A percentile compares a stretch with the other conserved stretches of the same genome.
phyloP scores from a whole-genome alignment of 2,797 vertebrate species.

The Melanotaenia maccullochi region DNA sequence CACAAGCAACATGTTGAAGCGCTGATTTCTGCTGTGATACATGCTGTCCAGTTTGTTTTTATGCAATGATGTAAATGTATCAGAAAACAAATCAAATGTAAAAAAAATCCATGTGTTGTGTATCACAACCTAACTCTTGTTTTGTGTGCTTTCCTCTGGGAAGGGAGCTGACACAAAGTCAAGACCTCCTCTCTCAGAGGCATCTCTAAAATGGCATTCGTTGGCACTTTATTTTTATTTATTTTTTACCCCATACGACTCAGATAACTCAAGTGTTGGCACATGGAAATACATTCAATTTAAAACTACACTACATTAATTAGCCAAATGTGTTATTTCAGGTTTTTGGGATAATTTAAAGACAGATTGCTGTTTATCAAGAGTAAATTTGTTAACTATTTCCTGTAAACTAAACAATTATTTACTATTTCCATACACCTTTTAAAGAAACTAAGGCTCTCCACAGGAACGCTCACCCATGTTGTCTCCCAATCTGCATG shows the following conservation, averaged over 20 bases:
- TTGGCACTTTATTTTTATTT: slow-evolving; percentile 27
- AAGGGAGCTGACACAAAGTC: slow-evolving; percentile 48
- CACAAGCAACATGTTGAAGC: slow-evolving; percentile 28
- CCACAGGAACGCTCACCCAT: not conserved
- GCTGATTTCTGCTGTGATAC: slow-evolving; percentile 20
- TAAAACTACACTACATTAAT: slow-evolving; percentile 22
- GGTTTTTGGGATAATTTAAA: slow-evolving; percentile 9
- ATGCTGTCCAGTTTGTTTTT: slow-evolving; percentile 12
- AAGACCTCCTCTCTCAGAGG: slow-evolving; percentile 62
- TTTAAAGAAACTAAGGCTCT: not conserved
- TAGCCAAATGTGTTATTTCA: slow-evolving; percentile 20
- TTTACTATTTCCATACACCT: slow-evolving; percentile 3
- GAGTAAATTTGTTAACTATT: not conserved
- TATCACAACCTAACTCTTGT: slow-evolving; percentile 26
- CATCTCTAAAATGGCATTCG: slow-evolving; percentile 48
- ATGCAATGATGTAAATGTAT: not conserved
- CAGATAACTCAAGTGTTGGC: slow-evolving; percentile 21
- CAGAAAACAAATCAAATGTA: slow-evolving; percentile 12
- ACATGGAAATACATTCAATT: slow-evolving; percentile 40
- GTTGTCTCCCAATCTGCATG: slow-evolving; percentile 14
- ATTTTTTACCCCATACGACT: slow-evolving; percentile 2
- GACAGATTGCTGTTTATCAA: not conserved
- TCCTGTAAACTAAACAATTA: slow-evolving; percentile 3
- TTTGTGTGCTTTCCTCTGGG: slow-evolving; percentile 26
- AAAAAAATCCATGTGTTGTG: slow-evolving; percentile 24